These are phyloP conservation scores for Scaptomyza cyrtandrae DNA, from an alignment of 2,888 invertebrate genomes.

Conservation along the genomic window DNA sequence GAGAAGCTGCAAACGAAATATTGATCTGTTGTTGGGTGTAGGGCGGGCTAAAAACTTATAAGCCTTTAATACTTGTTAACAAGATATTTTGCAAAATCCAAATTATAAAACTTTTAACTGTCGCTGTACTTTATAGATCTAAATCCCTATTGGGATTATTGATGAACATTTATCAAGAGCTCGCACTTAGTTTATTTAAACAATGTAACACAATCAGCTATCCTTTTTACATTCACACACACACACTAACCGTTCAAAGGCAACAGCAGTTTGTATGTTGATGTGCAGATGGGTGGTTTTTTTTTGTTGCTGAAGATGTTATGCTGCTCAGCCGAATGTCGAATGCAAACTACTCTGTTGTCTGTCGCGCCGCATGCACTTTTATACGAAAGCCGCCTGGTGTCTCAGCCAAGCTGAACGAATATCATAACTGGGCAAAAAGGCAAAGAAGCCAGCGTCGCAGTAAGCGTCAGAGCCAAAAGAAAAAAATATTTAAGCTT, in stretches of 20 bases:
- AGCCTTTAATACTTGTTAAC: neutral
- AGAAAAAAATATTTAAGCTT: slow-evolving; percentile 59
- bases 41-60: neutral
- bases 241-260: slow-evolving; percentile 68
- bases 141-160: neutral
- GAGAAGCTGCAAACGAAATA: neutral
- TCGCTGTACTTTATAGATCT: neutral
- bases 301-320: slow-evolving; percentile 44
- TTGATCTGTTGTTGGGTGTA: neutral
- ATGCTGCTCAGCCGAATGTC: slow-evolving; percentile 75
- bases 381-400: slow-evolving; percentile 79
- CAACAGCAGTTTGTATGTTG: slow-evolving; percentile 46
- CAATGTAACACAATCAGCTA: slow-evolving; percentile 11
- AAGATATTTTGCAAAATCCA: neutral
- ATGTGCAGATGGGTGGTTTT: slow-evolving; percentile 23
- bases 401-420: slow-evolving; percentile 43
- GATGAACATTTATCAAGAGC: neutral
- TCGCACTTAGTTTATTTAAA: neutral
- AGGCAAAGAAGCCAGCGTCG: slow-evolving; percentile 52
- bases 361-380: slow-evolving; percentile 76
- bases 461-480: slow-evolving; percentile 14
- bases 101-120: neutral
- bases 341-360: slow-evolving; percentile 82
- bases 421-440: slow-evolving; percentile 59
- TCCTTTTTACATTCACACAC: slow-evolving; percentile 35